Evolutionary conservation across 2,797 vertebrate genomes (phyloP).

Genomic region (Urosaurus nigricauda): DNA sequence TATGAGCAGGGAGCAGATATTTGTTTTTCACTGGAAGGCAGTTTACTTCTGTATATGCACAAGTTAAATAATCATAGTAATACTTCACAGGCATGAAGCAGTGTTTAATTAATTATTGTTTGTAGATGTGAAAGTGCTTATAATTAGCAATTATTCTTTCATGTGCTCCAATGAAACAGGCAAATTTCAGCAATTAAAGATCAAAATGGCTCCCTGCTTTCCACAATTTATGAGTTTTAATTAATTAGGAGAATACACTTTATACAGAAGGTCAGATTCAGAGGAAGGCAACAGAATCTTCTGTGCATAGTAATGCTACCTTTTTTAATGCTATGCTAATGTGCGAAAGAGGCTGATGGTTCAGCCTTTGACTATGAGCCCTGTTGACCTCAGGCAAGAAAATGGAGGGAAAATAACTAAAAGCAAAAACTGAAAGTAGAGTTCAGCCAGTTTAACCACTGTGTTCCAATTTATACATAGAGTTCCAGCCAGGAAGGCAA

Average conservation of each 20-base stretch:
- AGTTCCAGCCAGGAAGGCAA: neutral
- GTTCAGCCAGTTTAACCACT: neutral
- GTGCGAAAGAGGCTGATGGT: neutral
- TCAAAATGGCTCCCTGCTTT: constrained; percentile 48
- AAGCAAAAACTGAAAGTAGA: neutral
- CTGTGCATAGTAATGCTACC: constrained; percentile 28
- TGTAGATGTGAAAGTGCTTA: constrained; percentile 49
- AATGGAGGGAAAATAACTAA: neutral
- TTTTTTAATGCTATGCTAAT: constrained; percentile 12
- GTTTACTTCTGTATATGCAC: constrained; percentile 25
- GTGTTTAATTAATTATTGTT: constrained; percentile 53
- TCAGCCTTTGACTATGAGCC: neutral
- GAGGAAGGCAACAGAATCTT: constrained; percentile 34
- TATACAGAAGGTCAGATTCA: constrained; percentile 40
- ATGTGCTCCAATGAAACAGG: constrained; percentile 47
- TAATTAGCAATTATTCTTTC: constrained; percentile 57
- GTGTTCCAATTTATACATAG: neutral
- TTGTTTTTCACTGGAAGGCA: constrained; percentile 24
- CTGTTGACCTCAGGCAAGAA: neutral
- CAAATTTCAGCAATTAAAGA: constrained; percentile 53
- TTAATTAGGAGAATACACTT: constrained; percentile 47
- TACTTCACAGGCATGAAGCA: constrained; percentile 43
- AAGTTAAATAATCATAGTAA: constrained; percentile 52
- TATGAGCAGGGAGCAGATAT: neutral
- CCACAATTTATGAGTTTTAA: constrained; percentile 51